Conservation (phyloP, 2,797 vertebrate genomes). For the Gobio occitaniae region DNA sequence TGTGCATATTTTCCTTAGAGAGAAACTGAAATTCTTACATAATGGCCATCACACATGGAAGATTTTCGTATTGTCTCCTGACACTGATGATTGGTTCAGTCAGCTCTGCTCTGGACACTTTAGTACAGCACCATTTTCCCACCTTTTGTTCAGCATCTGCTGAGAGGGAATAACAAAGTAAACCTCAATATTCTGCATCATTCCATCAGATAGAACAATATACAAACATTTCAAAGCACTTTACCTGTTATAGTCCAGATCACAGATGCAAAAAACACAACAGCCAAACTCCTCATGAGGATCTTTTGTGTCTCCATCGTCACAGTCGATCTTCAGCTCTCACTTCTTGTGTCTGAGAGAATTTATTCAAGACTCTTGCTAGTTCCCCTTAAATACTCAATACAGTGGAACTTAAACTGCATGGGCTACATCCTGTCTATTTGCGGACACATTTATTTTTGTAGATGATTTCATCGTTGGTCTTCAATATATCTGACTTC, state of each 20-base stretch:
- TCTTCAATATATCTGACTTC: background rate
- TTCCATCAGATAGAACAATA: background rate
- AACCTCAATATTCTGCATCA: background rate
- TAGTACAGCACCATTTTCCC: background rate
- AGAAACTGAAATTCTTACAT: background rate
- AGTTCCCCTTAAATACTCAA: background rate
- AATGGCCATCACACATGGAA: rapidly evolving
- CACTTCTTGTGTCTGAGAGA: background rate
- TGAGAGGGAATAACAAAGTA: background rate
- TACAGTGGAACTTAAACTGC: constrained; percentile 16
- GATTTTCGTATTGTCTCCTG: rapidly evolving
- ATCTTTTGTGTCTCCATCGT: constrained; percentile 27
- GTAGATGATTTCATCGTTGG: background rate
- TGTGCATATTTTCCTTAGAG: background rate
- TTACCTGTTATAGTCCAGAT: constrained; percentile 48
- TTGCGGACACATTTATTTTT: background rate
- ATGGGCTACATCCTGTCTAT: background rate
- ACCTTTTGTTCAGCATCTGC: background rate
- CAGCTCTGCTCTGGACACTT: rapidly evolving
- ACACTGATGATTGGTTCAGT: background rate
- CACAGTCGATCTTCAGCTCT: background rate
- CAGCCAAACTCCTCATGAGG: constrained; percentile 34
- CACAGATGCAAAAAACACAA: constrained; percentile 1
- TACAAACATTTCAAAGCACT: background rate
- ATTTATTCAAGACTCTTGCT: too few species aligned